A percentile compares a stretch with the other conserved stretches of the same genome.
phyloP scores from a whole-genome alignment of 2,113 vertebrate species.

The Passer domesticus region DNA sequence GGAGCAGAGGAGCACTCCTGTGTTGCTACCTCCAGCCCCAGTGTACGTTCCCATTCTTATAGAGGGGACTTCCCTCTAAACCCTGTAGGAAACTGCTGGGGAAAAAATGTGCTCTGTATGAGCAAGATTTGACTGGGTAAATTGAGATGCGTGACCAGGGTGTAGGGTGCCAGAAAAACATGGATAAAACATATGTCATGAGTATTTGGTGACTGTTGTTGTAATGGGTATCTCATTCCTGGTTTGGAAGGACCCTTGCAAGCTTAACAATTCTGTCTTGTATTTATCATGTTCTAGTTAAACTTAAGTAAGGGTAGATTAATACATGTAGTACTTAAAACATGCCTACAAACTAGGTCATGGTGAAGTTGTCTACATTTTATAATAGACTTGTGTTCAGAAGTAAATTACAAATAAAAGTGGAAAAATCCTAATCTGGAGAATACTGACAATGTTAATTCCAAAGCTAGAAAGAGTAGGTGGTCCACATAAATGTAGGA shows the following conservation, averaged over 20 bases:
- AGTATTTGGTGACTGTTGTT: not conserved
- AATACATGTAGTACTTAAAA: not conserved
- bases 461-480: not conserved
- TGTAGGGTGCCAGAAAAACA: not conserved
- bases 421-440: not conserved
- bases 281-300: not conserved
- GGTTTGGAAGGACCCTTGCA: not conserved
- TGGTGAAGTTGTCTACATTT: not conserved
- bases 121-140: not conserved
- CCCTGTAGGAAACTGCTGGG: not conserved
- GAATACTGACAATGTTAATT: not conserved
- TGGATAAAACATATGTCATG: not conserved
- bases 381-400: not conserved
- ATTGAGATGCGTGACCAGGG: not conserved
- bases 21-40: not conserved
- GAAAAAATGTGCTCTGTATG: not conserved
- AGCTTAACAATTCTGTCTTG: not conserved
- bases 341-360: not conserved
- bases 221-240: not conserved
- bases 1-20: not conserved
- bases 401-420: not conserved
- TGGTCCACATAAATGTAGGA: not conserved
- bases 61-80: not conserved
- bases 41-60: not conserved
- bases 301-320: not conserved